Evolutionary conservation across 2,888 invertebrate species (phyloP).

Genomic region (Sturmia bella): DNA sequence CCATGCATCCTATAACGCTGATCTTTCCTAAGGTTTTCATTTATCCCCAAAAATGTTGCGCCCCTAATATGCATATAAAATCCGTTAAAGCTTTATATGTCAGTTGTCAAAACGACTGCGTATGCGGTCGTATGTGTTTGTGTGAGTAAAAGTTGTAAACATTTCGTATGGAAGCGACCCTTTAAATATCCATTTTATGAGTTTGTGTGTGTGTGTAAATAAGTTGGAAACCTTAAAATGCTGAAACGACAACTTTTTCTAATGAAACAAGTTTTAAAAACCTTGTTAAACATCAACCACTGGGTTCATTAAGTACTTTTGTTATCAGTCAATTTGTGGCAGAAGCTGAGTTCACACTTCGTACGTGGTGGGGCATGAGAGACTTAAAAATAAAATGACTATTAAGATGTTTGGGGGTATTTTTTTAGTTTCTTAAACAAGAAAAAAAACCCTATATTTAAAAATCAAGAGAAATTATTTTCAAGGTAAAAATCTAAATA

Average conservation of each 20-base stretch:
- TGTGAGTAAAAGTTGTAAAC: constrained; percentile 10
- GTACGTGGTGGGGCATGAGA: not conserved
- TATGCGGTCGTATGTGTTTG: not conserved
- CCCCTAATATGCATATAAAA: too few relatives aligned
- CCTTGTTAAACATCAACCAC: constrained; percentile 58
- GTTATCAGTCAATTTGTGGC: constrained; percentile 25
- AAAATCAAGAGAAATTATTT: too few relatives aligned
- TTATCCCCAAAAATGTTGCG: too few relatives aligned
- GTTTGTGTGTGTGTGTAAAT: not conserved
- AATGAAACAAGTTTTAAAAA: constrained; percentile 61
- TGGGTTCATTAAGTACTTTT: constrained; percentile 49
- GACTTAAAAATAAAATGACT: constrained; percentile 9
- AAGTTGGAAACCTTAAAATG: constrained; percentile 44
- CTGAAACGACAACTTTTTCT: constrained; percentile 59
- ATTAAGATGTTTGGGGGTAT: constrained; percentile 15
- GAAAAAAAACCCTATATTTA: too few relatives aligned
- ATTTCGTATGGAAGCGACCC: constrained; percentile 13
- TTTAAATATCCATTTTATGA: constrained; percentile 22
- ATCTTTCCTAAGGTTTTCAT: too few relatives aligned
- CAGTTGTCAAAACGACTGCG: not conserved
- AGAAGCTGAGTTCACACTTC: not conserved
- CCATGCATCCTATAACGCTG: too few relatives aligned
- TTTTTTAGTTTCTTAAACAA: not conserved
- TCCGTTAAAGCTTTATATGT: too few relatives aligned
- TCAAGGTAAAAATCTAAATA: too few relatives aligned